Percentiles rank a stretch among this genome's conserved stretches.
phyloP scores from a whole-genome alignment of 2,113 vertebrate genomes.

The Ictalurus punctatus region DNA sequence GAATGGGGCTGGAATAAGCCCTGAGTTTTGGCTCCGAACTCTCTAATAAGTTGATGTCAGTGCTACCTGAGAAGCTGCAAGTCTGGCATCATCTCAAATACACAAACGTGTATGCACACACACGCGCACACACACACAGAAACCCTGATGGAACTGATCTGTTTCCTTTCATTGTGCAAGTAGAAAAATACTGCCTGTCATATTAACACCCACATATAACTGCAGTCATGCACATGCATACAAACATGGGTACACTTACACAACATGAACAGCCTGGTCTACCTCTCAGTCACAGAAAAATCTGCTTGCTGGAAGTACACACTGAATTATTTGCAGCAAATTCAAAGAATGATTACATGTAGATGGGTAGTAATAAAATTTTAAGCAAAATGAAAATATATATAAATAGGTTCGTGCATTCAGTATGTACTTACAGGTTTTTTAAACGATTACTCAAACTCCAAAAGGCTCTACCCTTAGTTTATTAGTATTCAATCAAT shows the following conservation, averaged over 20 bases:
- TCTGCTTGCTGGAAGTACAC: slow-evolving; percentile 33
- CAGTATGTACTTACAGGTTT: neutral
- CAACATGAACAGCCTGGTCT: slow-evolving; percentile 9
- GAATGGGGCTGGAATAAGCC: slow-evolving; percentile 10
- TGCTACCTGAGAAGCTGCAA: slow-evolving; percentile 20
- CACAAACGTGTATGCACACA: neutral
- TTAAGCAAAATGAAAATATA: neutral
- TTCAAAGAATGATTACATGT: slow-evolving; percentile 10
- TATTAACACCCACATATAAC: slow-evolving; percentile 56
- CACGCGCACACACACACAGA: neutral
- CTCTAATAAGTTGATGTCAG: slow-evolving; percentile 19
- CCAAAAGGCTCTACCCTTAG: neutral
- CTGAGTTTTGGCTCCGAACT: slow-evolving; percentile 25
- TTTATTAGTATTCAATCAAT: neutral
- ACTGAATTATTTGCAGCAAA: neutral
- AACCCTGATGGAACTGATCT: slow-evolving; percentile 53
- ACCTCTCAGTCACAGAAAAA: slow-evolving; percentile 46
- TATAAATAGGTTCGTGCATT: neutral
- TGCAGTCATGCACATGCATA: slow-evolving; percentile 33
- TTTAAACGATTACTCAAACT: neutral
- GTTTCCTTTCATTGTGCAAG: slow-evolving; percentile 60
- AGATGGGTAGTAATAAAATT: neutral
- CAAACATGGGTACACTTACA: slow-evolving; percentile 21
- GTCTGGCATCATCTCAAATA: slow-evolving; percentile 2
- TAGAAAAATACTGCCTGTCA: slow-evolving; percentile 50